Conservation (phyloP, 2,797 vertebrate genomes). For the Cottoperca gobio region DNA sequence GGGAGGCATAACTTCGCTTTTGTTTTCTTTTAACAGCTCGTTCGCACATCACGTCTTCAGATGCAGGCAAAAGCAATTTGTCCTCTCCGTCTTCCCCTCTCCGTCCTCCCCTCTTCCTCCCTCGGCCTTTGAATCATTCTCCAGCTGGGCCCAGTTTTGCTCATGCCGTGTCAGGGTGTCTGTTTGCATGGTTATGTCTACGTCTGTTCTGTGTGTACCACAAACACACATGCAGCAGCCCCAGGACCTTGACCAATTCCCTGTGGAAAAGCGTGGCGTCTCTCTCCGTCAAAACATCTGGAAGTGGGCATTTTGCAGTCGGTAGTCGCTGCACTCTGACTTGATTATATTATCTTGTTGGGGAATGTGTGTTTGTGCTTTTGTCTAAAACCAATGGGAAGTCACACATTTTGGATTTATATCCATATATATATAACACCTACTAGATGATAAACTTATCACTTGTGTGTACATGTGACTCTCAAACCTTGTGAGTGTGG, state of each 20-base stretch:
- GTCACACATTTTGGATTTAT: slow-evolving; percentile 36
- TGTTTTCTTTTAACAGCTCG: slow-evolving; percentile 85
- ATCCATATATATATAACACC: no score
- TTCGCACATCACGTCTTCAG: slow-evolving; percentile 83
- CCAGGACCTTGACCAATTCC: slow-evolving; percentile 87
- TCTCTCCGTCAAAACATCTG: slow-evolving; percentile 92
- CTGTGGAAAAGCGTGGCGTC: slow-evolving; percentile 85
- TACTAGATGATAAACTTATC: slow-evolving; percentile 57
- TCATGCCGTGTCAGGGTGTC: slow-evolving; percentile 83
- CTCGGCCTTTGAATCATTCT: slow-evolving; percentile 82
- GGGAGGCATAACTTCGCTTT: slow-evolving; percentile 77
- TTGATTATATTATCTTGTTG: slow-evolving; percentile 93
- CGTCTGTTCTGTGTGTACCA: slow-evolving; percentile 58
- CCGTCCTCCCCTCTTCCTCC: slow-evolving; percentile 67
- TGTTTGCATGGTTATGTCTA: slow-evolving; percentile 75
- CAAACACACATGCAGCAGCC: slow-evolving; percentile 64
- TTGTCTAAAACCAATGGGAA: no score
- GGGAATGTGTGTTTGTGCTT: slow-evolving; percentile 23
- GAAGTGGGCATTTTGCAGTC: slow-evolving; percentile 92
- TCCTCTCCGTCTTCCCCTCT: slow-evolving; percentile 67
- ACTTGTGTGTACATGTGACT: slow-evolving; percentile 42
- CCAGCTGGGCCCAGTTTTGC: slow-evolving; percentile 83
- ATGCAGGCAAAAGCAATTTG: slow-evolving; percentile 81
- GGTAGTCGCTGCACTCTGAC: slow-evolving; percentile 91
- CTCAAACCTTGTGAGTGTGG: slow-evolving; percentile 56